Base-by-base conservation (phyloP, 2,797 vertebrate genomes). In the Muscicapa comitata region DNA sequence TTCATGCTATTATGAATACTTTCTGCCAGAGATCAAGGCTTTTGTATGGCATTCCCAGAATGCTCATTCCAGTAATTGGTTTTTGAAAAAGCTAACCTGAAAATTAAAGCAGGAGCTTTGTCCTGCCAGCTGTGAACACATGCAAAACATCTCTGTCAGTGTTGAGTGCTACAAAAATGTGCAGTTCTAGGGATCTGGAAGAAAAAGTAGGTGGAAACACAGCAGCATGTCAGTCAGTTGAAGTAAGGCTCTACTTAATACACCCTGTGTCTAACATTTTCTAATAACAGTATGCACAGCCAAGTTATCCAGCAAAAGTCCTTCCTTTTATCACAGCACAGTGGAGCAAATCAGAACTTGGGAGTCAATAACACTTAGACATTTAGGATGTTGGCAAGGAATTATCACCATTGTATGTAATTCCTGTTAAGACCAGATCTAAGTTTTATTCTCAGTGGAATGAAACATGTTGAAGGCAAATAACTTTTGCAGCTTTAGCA, bases 211-310 rank as follows among this genome's bases (percentile, higher is more conserved):
- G 20, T 88, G 45, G 33, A 42, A 93, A 53, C 20, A n/a, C 24
- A 57, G 17, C 24, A 54, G 17, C 3, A 2, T 17, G 23, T 21
- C 40, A 18, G 10, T 70, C 0, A n/a, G 11, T 57, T 0, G 0
- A 71, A 62, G 35, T 50, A 70, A 70, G 14, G 4, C 15, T 76
- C 4, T 77, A n/a, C 21, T 51, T 84, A 51, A 31, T 17, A 28
- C 4, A 33, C 28, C 6, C 15, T 20, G 5, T 21, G 11, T 68
- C 13, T 62, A 14, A n/a, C 3, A 4, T 40, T 67, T 57, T 73
- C 23, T 57, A 35, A 12, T 70, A 23, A 20, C 9, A 13, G 11
- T 1, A 0, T 38, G 25, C 35, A 9, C 11, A 25, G 31, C 28
- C 0, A 1, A 68, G 25, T 42, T 85, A 5, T 7, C 51, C 29